Conservation (phyloP, 92 coral and sea anemone genomes). For the Epizoanthus scotinus region DNA sequence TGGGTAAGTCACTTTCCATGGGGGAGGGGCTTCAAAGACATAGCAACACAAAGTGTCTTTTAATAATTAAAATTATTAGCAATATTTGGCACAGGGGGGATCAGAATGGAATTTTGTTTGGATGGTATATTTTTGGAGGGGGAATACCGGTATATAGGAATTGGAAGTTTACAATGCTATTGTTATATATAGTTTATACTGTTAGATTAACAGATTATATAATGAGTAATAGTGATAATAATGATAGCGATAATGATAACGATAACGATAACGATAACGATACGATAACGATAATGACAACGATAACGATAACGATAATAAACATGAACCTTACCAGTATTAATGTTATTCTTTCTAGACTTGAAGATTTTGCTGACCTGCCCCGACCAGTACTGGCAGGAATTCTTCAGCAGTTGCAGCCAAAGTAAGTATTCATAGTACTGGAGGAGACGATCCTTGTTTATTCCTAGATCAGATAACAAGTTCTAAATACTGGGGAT, state of each 20-base stretch:
- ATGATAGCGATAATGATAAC: not conserved
- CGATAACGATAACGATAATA: not conserved
- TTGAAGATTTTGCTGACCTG: conserved; percentile 72
- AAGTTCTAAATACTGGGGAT: too few species aligned
- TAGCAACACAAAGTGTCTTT: too few species aligned
- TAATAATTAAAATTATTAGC: too few species aligned
- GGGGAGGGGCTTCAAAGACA: not conserved
- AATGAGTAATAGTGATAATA: too few species aligned
- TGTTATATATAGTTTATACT: too few species aligned
- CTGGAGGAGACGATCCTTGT: too few species aligned
- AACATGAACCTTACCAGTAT: too few species aligned
- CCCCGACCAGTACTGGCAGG: conserved; percentile 83
- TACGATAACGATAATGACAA: not conserved
- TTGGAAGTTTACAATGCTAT: too few species aligned
- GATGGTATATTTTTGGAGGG: too few species aligned
- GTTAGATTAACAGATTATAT: too few species aligned
- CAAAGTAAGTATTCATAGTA: conserved; percentile 43
- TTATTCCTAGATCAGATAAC: not conserved
- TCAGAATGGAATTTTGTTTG: too few species aligned
- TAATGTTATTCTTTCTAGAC: conserved; percentile 29
- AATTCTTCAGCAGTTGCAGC: conserved; percentile 65
- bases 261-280: not conserved
- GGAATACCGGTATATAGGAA: too few species aligned
- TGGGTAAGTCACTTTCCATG: conserved; percentile 53
- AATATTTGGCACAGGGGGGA: not conserved